Percentiles rank a stretch among this genome's conserved stretches.
phyloP scores from a whole-genome alignment of 2,888 invertebrate genomes.

The Muschampia plurimacula region DNA sequence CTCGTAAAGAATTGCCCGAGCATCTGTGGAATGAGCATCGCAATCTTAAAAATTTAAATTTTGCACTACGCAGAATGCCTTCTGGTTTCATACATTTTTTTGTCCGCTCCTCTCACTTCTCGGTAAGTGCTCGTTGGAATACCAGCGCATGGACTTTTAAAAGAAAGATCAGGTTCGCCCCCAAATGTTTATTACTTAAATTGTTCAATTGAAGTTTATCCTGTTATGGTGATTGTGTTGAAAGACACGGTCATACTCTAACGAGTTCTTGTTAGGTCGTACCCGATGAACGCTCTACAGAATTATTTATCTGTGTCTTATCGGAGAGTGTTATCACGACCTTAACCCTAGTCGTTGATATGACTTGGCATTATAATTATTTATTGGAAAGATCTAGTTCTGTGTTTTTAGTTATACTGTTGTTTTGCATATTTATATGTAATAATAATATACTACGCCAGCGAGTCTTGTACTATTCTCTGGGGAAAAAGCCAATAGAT shows the following conservation, averaged over 20 bases:
- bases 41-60: conserved; percentile 51
- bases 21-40: conserved; percentile 46
- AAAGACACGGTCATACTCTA: conserved; percentile 31
- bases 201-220: conserved; percentile 51
- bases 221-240: conserved; percentile 43
- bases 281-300: neutral
- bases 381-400: neutral
- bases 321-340: conserved; percentile 18
- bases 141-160: conserved; percentile 48
- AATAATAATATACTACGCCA: too few relatives aligned
- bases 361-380: neutral
- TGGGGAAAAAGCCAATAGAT: neutral
- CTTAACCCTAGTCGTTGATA: conserved; percentile 12
- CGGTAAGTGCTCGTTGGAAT: conserved; percentile 51
- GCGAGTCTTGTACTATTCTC: too few relatives aligned
- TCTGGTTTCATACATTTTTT: conserved; percentile 48
- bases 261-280: conserved; percentile 18
- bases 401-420: neutral
- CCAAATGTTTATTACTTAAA: too few relatives aligned
- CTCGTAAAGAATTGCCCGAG: conserved; percentile 18
- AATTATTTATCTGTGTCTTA: conserved; percentile 5
- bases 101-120: conserved; percentile 48
- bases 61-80: conserved; percentile 54
- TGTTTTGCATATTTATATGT: neutral
- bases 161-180: conserved; percentile 45